Evolutionary conservation across 2,113 vertebrate genomes (phyloP), one percentile per base, ranked within the genome.

Genomic region (Beaufortia kweichowensis): DNA sequence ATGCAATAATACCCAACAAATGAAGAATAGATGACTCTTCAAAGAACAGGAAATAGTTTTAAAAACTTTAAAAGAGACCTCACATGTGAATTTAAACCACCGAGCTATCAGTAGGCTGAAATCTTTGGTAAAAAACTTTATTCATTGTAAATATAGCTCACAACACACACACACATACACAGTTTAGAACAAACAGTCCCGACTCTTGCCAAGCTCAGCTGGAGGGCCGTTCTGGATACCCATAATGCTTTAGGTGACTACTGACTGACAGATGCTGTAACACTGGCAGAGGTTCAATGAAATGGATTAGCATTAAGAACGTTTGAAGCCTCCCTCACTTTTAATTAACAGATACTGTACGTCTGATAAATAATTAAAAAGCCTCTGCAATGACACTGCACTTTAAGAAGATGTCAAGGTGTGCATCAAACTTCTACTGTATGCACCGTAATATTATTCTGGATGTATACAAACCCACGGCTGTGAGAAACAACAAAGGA

Each of bases 261-360:
- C 84, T 86, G 86, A 87, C 83, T 83, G 85, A 81, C 84, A 77
- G 79, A 84, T 85, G 81, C 76, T 85, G 83, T 79, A 77, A 67
- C 77, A 81, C 85, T 88, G 89, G 87, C 89, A 86, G 85, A 86
- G 85, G 82, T 86, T 89, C 57, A 84, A 84, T 86, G 84, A 86
- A 84, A 86, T 83, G 82, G 83, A 90, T 91, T 84, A 83, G 82
- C 84, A 80, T 80, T 83, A 83, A 86, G 76, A 81, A 83, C 87
- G 88, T 87, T 81, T 85, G 74, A 87, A 88, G 81, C 81, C 79
- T 63, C 80, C 5, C 21, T 84, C 79, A 79, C 85, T 86, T 90
- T 89, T 90, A 90, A 91, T 91, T 91, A 88, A 85, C 79, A 80
- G 63, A 87, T 85, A 88, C n/a, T n/a, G n/a, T n/a, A n/a, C 79